phyloP scores from a whole-genome alignment of 2,888 invertebrate species.

The Hyposoter didymator region DNA sequence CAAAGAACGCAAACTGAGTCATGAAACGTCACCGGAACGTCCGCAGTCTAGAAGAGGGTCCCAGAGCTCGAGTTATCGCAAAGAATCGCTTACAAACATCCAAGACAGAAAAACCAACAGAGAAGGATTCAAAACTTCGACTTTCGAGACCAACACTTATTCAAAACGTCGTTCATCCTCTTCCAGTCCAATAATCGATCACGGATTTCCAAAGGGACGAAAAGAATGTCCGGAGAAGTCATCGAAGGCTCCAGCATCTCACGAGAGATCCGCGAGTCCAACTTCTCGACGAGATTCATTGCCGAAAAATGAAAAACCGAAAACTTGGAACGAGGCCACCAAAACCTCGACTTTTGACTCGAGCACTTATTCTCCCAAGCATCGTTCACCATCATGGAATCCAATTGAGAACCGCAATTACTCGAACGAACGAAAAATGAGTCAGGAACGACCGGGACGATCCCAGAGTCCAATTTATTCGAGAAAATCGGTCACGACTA shows the following conservation, averaged over 20 bases:
- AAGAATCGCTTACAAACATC: conserved; percentile 36
- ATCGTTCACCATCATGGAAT: not conserved
- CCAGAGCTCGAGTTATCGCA: conserved; percentile 34
- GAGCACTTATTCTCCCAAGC: conserved; percentile 25
- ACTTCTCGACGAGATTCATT: conserved; percentile 33
- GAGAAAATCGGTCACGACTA: not conserved
- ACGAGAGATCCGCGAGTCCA: conserved; percentile 43
- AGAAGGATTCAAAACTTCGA: conserved; percentile 28
- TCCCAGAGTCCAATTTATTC: conserved; percentile 31
- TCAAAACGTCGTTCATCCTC: conserved; percentile 38
- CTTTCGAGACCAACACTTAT: conserved; percentile 45
- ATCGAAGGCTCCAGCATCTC: conserved; percentile 32
- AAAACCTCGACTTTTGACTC: conserved; percentile 40
- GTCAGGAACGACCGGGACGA: conserved; percentile 4
- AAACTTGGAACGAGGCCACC: not conserved
- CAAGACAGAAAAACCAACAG: conserved; percentile 6
- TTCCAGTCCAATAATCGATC: conserved; percentile 40
- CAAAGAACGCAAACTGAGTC: conserved; percentile 14
- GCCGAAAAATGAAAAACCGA: not conserved
- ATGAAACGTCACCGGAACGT: conserved; percentile 29
- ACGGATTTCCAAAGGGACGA: not conserved
- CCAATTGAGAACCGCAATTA: not conserved
- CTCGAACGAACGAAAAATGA: conserved; percentile 15
- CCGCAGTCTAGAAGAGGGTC: conserved; percentile 47
- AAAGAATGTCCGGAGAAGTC: conserved; percentile 21